Base-by-base conservation (phyloP, 2,888 invertebrate genomes). In the Drosophila cognata region DNA sequence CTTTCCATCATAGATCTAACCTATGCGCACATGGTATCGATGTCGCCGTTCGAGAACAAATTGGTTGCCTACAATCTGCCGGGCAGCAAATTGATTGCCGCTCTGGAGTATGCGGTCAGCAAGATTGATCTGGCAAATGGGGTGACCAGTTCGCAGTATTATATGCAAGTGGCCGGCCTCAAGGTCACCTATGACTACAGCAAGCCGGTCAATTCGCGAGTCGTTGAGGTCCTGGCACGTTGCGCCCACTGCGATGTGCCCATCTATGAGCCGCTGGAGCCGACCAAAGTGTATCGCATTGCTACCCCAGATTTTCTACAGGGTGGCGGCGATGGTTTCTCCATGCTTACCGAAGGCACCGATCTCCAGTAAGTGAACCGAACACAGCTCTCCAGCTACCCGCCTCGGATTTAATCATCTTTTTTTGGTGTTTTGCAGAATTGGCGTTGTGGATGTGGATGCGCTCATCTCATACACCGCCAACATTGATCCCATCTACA, bases 41-140 rank as follows among this genome's bases (percentile, higher is more conserved):
- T 95, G 29, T 94, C 95, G 71, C 98, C 98, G 0, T 98, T 97
- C 90, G 95, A 95, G 89, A 97, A 97, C 92, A 95, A 94, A 53
- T 94, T 97, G 70, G 95, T 96, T 84, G 94, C 96, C 18, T 95
- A 96, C 65, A 96, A 96, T 82, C 91, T 98, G 64, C 94, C 94
- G 59, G 98, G 98, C 0, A 92, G 94, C 71, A 93, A 95, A 79
- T 91, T 98, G 6, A 89, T 94, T 64, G 94, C 95, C 70, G 95
- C 96, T 16, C 93, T 96, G 2, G 96, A 96, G 91, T 94, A 94
- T 87, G 94, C 94, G 0, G 94, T 94, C 0, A 93, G 79, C 53
- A 77, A 79, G 35, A 84, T 92, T 18, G 88, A 92, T 70, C 63
- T 86, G 6, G 69, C 70, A 10, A 87, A 86, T 35, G 78, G 71